phyloP scores from a whole-genome alignment of 2,797 vertebrate genomes.

The Pantherophis alleghaniensis region DNA sequence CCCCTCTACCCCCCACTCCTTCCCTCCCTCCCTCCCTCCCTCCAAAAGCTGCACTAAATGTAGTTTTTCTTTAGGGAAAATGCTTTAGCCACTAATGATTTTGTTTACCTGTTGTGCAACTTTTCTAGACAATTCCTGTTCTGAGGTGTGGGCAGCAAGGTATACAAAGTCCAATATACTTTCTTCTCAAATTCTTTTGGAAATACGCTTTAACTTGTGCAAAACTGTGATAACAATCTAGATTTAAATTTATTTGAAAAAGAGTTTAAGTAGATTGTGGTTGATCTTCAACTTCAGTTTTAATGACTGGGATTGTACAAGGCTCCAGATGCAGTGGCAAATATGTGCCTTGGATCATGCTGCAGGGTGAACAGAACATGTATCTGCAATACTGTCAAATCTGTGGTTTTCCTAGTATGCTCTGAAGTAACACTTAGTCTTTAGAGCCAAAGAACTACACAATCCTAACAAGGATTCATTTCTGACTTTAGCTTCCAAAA shows the following conservation, averaged over 20 bases:
- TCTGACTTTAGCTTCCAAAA: neutral
- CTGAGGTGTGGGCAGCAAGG: neutral
- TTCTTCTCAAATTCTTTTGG: neutral
- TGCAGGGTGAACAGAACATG: neutral
- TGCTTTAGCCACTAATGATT: neutral
- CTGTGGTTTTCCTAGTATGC: neutral
- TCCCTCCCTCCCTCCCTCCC: neutral
- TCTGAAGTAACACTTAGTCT: neutral
- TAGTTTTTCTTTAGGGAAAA: neutral
- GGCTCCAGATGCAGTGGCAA: neutral
- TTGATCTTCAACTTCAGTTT: neutral
- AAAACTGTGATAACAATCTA: neutral
- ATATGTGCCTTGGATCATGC: neutral
- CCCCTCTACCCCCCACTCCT: neutral
- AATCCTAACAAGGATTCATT: neutral
- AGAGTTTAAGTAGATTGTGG: neutral
- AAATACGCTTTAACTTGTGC: neutral
- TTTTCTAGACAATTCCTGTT: neutral
- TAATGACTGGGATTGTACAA: neutral
- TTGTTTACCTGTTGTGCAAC: neutral
- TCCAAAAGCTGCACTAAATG: neutral
- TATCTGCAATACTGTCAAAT: neutral
- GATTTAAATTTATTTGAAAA: neutral
- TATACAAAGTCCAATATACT: neutral
- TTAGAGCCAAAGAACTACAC: neutral